A percentile compares a stretch with the other conserved stretches of the same genome.
Evolutionary conservation across 2,888 invertebrate species (phyloP).

Genomic region (Callimorpha dominula): DNA sequence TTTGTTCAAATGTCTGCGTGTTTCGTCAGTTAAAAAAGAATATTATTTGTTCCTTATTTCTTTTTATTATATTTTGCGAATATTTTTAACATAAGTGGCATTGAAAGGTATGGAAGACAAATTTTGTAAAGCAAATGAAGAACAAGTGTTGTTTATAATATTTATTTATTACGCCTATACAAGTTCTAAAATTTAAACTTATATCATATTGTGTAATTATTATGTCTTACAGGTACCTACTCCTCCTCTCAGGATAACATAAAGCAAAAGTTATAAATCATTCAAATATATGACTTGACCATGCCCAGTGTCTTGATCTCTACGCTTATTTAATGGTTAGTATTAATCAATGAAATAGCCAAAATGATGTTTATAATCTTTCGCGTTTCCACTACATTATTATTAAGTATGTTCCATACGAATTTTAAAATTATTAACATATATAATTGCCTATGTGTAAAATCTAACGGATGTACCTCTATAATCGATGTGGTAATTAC

Average conservation of each 20-base stretch:
- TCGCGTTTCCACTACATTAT: not conserved
- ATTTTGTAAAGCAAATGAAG: not conserved
- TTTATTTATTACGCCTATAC: not conserved
- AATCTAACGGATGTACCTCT: not conserved
- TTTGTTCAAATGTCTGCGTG: too few species aligned
- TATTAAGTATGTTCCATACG: not conserved
- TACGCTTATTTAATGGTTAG: conserved; percentile 5
- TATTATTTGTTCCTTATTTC: too few species aligned
- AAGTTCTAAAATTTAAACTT: conserved; percentile 6
- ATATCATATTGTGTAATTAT: conserved; percentile 19
- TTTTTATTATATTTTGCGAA: not conserved
- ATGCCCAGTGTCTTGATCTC: conserved; percentile 8
- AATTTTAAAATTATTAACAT: not conserved
- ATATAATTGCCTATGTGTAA: not conserved
- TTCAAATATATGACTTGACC: conserved; percentile 26
- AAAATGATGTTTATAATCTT: conserved; percentile 4
- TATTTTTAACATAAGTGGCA: not conserved
- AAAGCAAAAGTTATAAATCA: conserved; percentile 23
- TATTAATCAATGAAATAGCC: conserved; percentile 8
- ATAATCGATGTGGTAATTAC: not conserved
- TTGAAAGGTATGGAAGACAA: not conserved
- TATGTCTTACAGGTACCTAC: conserved; percentile 9
- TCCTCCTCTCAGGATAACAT: conserved; percentile 15
- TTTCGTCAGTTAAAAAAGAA: too few species aligned
- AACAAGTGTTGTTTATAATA: not conserved